phyloP scores from a whole-genome alignment of 2,797 vertebrate species.

The Anguilla pacifica region DNA sequence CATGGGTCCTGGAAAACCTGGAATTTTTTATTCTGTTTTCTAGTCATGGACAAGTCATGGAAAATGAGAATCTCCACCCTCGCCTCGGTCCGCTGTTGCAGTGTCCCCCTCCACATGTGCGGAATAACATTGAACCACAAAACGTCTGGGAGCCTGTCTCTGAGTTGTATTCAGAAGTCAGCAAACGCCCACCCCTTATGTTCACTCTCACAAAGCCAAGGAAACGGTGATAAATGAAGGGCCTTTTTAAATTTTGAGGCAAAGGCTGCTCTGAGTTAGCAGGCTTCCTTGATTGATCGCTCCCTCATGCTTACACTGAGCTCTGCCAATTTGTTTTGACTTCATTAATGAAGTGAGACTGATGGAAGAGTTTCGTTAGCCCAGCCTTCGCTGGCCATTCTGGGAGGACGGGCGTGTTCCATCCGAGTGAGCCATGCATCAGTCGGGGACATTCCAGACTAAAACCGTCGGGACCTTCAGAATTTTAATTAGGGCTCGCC shows the following conservation, averaged over 20 bases:
- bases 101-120: background rate
- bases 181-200: background rate
- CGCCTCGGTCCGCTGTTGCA: no score
- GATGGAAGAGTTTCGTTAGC: slow-evolving; percentile 33
- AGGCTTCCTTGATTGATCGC: slow-evolving; percentile 42
- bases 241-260: slow-evolving; percentile 26
- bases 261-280: slow-evolving; percentile 45
- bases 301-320: slow-evolving; percentile 42
- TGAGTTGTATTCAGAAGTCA: background rate
- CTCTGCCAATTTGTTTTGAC: slow-evolving; percentile 44
- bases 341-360: slow-evolving; percentile 52
- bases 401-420: background rate
- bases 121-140: background rate
- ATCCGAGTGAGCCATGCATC: slow-evolving; percentile 39
- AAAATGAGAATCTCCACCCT: background rate
- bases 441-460: background rate
- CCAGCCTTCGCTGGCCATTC: background rate
- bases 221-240: slow-evolving; percentile 7
- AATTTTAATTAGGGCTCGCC: background rate
- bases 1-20: background rate
- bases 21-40: background rate
- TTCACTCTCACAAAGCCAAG: background rate
- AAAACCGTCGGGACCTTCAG: background rate
- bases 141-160: background rate
- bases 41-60: no score